A percentile compares a stretch with the other conserved stretches of the same genome.
Evolutionary conservation across 2,888 invertebrate genomes (phyloP).

Genomic region (Schizaphis graminum): DNA sequence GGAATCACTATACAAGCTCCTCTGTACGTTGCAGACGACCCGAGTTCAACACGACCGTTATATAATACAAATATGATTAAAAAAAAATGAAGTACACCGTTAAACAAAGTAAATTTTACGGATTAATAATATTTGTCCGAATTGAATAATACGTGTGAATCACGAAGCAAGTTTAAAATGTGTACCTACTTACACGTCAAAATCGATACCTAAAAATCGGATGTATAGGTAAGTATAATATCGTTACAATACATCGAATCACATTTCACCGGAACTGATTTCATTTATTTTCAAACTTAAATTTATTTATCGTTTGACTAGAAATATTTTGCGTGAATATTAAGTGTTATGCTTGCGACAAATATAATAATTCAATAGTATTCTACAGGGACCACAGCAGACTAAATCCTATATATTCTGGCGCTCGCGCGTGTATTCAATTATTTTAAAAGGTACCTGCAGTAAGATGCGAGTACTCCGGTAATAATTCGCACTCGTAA

Average conservation of each 20-base stretch:
- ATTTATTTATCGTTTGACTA: background rate
- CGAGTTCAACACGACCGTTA: background rate
- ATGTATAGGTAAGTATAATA: no score
- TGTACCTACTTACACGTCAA: background rate
- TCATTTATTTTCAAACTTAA: background rate
- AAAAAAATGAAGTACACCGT: background rate
- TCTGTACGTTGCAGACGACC: background rate
- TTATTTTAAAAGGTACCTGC: background rate
- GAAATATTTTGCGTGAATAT: background rate
- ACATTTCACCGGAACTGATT: background rate
- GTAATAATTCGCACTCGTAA: background rate
- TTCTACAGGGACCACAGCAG: background rate
- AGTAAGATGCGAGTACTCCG: background rate
- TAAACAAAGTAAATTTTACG: background rate
- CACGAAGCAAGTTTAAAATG: background rate
- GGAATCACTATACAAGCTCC: no score
- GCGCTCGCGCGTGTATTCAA: background rate
- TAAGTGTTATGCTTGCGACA: background rate
- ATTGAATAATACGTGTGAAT: background rate
- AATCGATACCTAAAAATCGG: background rate
- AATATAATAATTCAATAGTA: background rate
- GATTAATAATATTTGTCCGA: background rate
- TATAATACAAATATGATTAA: background rate
- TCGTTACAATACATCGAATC: background rate
- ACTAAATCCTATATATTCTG: background rate